Conservation (phyloP, 2,888 invertebrate genomes). For the Dasypolia templi region DNA sequence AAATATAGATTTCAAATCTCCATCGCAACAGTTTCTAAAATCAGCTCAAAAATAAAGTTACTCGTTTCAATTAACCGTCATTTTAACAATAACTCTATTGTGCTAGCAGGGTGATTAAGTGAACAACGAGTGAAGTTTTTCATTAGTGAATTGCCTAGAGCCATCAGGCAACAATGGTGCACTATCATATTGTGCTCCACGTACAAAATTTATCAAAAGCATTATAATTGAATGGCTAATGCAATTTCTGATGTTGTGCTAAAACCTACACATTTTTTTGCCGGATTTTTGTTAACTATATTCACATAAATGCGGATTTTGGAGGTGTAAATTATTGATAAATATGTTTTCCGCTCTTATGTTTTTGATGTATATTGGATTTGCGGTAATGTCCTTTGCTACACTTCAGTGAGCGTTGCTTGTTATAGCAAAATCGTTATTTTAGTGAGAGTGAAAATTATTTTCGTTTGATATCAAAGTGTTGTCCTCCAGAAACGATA, state of each 20-base stretch:
- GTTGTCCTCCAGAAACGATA: not conserved
- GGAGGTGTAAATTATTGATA: slow-evolving; percentile 24
- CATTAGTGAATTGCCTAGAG: slow-evolving; percentile 61
- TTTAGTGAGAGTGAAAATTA: not conserved
- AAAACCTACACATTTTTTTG: slow-evolving; percentile 30
- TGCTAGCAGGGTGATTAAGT: slow-evolving; percentile 66
- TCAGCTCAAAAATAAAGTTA: slow-evolving; percentile 33
- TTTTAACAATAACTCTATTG: slow-evolving; percentile 65
- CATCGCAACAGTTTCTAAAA: slow-evolving; percentile 15
- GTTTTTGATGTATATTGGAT: slow-evolving; percentile 25
- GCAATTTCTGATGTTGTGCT: slow-evolving; percentile 44
- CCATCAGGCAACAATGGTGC: slow-evolving; percentile 54
- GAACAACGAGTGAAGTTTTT: slow-evolving; percentile 67
- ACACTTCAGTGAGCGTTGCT: not conserved
- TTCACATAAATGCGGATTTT: slow-evolving; percentile 21
- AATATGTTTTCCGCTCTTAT: slow-evolving; percentile 10
- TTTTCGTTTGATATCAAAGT: not conserved
- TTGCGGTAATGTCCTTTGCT: slow-evolving; percentile 23
- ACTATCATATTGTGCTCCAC: slow-evolving; percentile 46
- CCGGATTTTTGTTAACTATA: slow-evolving; percentile 18
- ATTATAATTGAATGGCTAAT: slow-evolving; percentile 56
- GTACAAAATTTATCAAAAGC: slow-evolving; percentile 45
- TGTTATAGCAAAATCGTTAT: not conserved
- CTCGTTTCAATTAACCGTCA: slow-evolving; percentile 42
- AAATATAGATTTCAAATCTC: not conserved